Conservation (phyloP, 2,888 invertebrate species). For the Leptopterna dolabrata region DNA sequence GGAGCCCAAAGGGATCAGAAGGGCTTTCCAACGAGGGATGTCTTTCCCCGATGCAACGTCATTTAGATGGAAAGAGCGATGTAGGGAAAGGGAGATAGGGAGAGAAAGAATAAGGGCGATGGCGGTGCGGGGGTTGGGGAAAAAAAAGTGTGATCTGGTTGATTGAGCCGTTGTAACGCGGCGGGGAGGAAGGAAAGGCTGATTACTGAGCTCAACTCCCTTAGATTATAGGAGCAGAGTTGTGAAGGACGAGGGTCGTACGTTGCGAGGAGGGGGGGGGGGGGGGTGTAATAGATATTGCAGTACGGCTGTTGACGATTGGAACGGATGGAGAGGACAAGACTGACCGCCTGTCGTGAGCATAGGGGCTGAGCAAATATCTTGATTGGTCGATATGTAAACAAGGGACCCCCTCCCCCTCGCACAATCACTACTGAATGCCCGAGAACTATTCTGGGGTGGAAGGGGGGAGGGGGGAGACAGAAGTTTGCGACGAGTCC, state of each 20-base stretch:
- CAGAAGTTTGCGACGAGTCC: background rate
- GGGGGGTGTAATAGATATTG: conserved; percentile 15
- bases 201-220: conserved; percentile 26
- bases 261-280: background rate
- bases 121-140: too few relatives aligned
- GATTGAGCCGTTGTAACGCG: conserved; percentile 25
- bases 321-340: background rate
- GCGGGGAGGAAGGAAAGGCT: conserved; percentile 8
- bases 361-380: conserved; percentile 24
- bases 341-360: conserved; percentile 22
- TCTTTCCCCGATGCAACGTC: background rate
- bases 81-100: background rate
- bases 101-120: background rate
- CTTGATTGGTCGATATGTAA: conserved; percentile 23
- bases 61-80: background rate
- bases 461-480: too few relatives aligned
- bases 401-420: background rate
- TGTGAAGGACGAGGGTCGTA: background rate
- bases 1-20: background rate
- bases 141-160: conserved; percentile 32
- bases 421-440: too few relatives aligned
- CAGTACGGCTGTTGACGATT: conserved; percentile 19
- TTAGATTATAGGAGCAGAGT: conserved; percentile 27
- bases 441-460: too few relatives aligned
- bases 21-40: background rate